Conservation (phyloP, 2,888 invertebrate species). For the Coenonympha glycerion region DNA sequence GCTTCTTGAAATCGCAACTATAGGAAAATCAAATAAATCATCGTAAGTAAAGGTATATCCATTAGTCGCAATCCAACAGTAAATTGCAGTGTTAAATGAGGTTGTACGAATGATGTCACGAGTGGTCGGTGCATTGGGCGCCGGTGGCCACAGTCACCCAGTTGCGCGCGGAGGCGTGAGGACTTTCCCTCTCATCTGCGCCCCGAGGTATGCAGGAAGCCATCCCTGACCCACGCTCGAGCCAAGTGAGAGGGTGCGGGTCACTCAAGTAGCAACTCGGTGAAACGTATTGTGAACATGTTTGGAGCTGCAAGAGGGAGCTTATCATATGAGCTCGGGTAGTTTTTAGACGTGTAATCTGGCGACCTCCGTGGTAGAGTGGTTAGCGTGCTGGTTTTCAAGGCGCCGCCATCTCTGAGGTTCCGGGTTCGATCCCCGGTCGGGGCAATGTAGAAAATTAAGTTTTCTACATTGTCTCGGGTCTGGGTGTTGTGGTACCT, state of each 20-base stretch:
- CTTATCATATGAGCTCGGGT: constrained; percentile 1
- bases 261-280: constrained; percentile 16
- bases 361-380: no score
- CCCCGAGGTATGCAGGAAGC: constrained; percentile 50
- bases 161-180: constrained; percentile 67
- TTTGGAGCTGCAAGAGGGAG: not conserved
- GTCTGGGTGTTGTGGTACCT: no score
- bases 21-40: constrained; percentile 11
- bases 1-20: not conserved
- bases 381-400: no score
- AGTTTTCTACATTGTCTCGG: no score
- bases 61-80: constrained; percentile 20
- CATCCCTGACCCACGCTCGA: constrained; percentile 24
- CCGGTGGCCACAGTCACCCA: constrained; percentile 71
- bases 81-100: constrained; percentile 54
- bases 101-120: constrained; percentile 69
- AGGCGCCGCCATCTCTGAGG: no score
- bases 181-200: constrained; percentile 73
- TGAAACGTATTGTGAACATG: constrained; percentile 11
- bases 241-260: constrained; percentile 22
- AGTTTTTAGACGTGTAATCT: not conserved
- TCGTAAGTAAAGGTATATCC: no score
- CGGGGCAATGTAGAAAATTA: no score
- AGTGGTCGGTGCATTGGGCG: constrained; percentile 68
- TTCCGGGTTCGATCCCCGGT: no score